phyloP scores from a whole-genome alignment of 1,140 invertebrate genomes.

The Drosophila orosa region DNA sequence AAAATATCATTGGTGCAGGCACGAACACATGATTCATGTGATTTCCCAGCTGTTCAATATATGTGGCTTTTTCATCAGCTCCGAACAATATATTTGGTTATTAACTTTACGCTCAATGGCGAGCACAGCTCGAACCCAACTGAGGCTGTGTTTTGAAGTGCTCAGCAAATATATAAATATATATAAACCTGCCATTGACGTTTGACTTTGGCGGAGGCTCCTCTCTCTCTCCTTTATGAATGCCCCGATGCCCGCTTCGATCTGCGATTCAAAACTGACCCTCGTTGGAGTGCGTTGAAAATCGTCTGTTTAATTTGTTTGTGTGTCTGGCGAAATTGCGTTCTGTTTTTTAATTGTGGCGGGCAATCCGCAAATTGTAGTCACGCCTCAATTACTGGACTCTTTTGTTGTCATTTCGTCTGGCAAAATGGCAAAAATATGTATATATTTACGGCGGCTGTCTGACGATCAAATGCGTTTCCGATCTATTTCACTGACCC shows the following conservation, averaged over 20 bases:
- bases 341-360: conserved; percentile 35
- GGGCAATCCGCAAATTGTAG: conserved; percentile 13
- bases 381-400: conserved; percentile 37
- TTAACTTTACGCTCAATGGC: conserved; percentile 23
- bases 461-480: conserved; percentile 41
- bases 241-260: background rate
- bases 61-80: conserved; percentile 14
- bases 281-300: conserved; percentile 33
- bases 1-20: conserved; percentile 23
- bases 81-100: conserved; percentile 18
- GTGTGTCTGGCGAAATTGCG: conserved; percentile 36
- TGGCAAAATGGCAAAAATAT: conserved; percentile 10
- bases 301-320: conserved; percentile 20
- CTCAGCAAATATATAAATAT: conserved; percentile 12
- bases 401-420: conserved; percentile 33
- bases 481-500: conserved; percentile 42
- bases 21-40: conserved; percentile 46
- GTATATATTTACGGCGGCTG: background rate
- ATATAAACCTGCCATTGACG: conserved; percentile 60
- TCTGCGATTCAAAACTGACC: conserved; percentile 7
- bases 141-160: conserved; percentile 22
- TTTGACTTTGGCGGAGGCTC: conserved; percentile 43
- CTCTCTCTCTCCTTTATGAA: background rate
- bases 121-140: conserved; percentile 16
- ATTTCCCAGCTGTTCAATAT: conserved; percentile 44